Base-by-base conservation (phyloP, 1,140 invertebrate species). In the Phthorimaea operculella region DNA sequence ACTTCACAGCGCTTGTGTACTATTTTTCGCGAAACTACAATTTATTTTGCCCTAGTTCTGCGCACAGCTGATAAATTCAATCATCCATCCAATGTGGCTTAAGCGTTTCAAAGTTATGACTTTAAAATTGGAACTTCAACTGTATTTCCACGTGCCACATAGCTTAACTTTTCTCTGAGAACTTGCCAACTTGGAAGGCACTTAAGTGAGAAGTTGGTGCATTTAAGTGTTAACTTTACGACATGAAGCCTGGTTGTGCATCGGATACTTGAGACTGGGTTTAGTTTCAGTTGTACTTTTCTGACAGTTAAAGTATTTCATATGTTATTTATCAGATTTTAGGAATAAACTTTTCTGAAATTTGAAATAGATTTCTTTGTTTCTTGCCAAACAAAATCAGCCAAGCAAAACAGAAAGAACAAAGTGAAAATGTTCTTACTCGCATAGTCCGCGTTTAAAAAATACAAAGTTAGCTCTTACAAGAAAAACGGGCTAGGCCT, bases 181-280 rank as follows among this genome's bases (percentile, higher is more conserved):
- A 47, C 17, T 47, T 55, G 55, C 63, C 63, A 66, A 60, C 54
- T 52, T 54, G 33, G 34, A 57, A 47, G 44, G 17, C 63, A 55
- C 52, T 62, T 57, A 61, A 63, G 63, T 63, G 53, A 55, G 51
- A 63, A 61, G 54, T 68, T 60, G 39, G 55, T 53, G 64, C 55
- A 58, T 16, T 33, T 51, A 14, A 49, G 28, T 55, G 45, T 49
- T 18, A 55, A 55, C 33, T 49, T 55, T 53, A 45, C 44, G 36
- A 53, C 33, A 14, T n/a, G 17, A 44, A 17, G 42, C 10, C 6
- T 42, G 16, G 5, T 34, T n/a, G 12, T 47, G 44, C 44, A 47
- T 15, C 44, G 16, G 44, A 47, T 2, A 28, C 21, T 28, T 28
- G 21, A 47, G 1, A 15, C 44, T 47, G 1, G 16, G 4, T 39